Conservation (phyloP, 1,140 invertebrate genomes). For the Diplogasteroides magnus region DNA sequence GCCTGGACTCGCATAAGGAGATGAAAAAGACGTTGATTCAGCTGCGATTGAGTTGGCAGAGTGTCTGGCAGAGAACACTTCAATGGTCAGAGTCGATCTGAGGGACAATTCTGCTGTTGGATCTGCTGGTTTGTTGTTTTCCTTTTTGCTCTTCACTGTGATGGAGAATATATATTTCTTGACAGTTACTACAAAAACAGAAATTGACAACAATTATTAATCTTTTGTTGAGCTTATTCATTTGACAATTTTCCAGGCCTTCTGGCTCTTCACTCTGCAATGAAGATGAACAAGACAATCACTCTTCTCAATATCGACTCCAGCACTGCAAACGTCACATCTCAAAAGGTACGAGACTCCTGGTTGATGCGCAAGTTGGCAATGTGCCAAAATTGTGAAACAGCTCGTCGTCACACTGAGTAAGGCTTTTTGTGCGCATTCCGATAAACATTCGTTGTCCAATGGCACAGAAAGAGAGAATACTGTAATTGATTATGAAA, state of each 20-base stretch:
- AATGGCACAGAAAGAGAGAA: too few species aligned
- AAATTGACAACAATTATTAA: not conserved
- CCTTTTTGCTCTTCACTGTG: not conserved
- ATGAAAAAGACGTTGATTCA: constrained; percentile 30
- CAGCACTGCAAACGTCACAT: constrained; percentile 11
- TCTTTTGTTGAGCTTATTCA: too few species aligned
- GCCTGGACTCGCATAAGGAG: too few species aligned
- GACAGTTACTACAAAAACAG: too few species aligned
- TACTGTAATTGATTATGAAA: too few species aligned
- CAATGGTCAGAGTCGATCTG: constrained; percentile 29
- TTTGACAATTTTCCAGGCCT: constrained; percentile 29
- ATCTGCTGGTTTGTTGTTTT: not conserved
- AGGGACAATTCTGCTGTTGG: constrained; percentile 32
- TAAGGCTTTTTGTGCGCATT: too few species aligned
- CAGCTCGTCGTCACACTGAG: too few species aligned
- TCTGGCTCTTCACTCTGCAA: constrained; percentile 35
- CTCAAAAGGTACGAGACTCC: too few species aligned
- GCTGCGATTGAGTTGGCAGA: constrained; percentile 33
- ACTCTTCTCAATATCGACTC: constrained; percentile 31
- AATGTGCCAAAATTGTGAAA: too few species aligned
- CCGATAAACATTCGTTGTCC: too few species aligned
- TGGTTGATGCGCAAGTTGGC: too few species aligned
- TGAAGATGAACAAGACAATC: constrained; percentile 36
- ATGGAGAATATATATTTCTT: not conserved
- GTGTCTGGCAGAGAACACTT: constrained; percentile 32